Conservation (phyloP, 2,888 invertebrate genomes). For the Thera britannica region DNA sequence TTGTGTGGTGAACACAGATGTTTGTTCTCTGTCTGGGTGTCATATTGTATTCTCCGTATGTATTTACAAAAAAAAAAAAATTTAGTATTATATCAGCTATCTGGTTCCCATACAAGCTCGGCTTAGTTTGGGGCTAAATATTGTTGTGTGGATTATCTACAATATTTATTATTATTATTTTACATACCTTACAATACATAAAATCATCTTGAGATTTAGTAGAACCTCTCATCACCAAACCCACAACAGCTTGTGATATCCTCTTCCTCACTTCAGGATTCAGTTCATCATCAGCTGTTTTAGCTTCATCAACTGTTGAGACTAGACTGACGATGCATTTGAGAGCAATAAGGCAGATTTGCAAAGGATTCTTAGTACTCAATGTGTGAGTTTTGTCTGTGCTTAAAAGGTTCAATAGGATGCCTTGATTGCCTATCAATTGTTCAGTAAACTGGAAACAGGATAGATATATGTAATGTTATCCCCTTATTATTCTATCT, state of each 20-base stretch:
- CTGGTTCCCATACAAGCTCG: no score
- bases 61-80: no score
- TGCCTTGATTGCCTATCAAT: slow-evolving; percentile 67
- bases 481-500: neutral
- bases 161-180: neutral
- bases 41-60: no score
- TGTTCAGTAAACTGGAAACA: slow-evolving; percentile 65
- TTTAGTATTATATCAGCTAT: no score
- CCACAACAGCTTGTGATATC: slow-evolving; percentile 68
- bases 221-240: slow-evolving; percentile 67
- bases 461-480: neutral
- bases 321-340: slow-evolving; percentile 67
- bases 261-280: slow-evolving; percentile 60
- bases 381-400: slow-evolving; percentile 46
- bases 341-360: slow-evolving; percentile 63
- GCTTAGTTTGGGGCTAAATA: no score
- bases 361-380: slow-evolving; percentile 57
- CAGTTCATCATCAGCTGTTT: slow-evolving; percentile 42
- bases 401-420: slow-evolving; percentile 64
- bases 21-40: no score
- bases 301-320: slow-evolving; percentile 56
- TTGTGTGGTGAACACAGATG: no score
- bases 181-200: slow-evolving; percentile 78
- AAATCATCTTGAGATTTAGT: slow-evolving; percentile 70
- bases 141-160: no score